Evolutionary conservation across 2,797 vertebrate species (phyloP), one percentile per base, ranked within the genome.

Genomic region (Benthosema pterotum): DNA sequence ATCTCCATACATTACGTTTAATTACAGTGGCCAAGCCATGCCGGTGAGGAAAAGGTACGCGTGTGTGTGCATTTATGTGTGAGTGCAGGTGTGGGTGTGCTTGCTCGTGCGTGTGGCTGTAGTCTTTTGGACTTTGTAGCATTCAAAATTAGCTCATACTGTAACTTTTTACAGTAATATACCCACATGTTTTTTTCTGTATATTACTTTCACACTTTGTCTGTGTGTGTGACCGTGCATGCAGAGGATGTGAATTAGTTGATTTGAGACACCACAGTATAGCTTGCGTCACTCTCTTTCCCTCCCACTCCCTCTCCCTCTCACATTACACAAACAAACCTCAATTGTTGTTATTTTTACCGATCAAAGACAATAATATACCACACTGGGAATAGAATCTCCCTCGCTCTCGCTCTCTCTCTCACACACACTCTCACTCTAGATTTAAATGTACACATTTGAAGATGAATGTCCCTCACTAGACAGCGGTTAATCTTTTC

Each of bases 1-100:
- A 76, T 80, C 62, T 57, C 58, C 11, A 50, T 69, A 8, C 69
- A 62, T 58, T 53, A n/a, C 1, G 2, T 38, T 38, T 38, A 38
- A 38, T 38, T 68, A 58, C 14, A 45, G n/a, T n/a, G 16, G 9
- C 5, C 12, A 46, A 46, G n/a, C 45, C 45, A 15, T 4, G 45
- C 45, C 13, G 45, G 14, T 13, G 13, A 13, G n/a, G 45, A 7
- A 46, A 7, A 12, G 45, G 18, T 50, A 17, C 16, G 49, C 13
- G 49, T 18, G 49, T 51, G 49, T 47, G 43, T 16, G 22, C 22
- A 46, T 60, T 25, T 16, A 13, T n/a, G 19, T 28, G 50, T 22
- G 50, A 3, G 18, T 12, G 42, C 12, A 17, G 2, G 28, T n/a
- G 25, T 38, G 8, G 11, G 16, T 13, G 11, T 13, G 12, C 12